Conservation (phyloP, 2,113 vertebrate genomes). For the Phrynosoma platyrhinos region DNA sequence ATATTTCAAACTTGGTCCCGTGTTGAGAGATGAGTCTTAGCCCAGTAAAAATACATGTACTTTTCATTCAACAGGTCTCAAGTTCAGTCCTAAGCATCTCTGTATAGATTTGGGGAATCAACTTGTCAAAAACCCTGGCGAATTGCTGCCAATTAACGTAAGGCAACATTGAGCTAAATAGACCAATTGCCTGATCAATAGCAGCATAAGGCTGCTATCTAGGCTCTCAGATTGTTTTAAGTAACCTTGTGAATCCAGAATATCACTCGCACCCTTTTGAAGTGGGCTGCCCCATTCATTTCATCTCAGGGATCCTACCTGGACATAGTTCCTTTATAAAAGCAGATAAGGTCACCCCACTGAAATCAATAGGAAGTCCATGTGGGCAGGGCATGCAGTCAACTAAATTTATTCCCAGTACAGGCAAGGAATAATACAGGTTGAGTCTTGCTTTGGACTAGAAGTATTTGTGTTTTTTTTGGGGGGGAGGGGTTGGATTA, state of each 20-base stretch:
- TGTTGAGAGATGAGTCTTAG: not conserved
- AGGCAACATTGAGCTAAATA: not conserved
- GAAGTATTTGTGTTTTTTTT: too few relatives aligned
- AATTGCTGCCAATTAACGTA: not conserved
- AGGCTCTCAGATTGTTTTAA: not conserved
- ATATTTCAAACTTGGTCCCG: not conserved
- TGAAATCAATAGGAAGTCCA: not conserved
- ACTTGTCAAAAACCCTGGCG: not conserved
- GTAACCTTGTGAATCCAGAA: not conserved
- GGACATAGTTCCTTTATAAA: not conserved
- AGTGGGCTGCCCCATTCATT: not conserved
- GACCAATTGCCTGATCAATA: not conserved
- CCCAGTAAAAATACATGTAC: not conserved
- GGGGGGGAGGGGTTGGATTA: too few relatives aligned
- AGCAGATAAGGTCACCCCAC: not conserved
- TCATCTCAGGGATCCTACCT: not conserved
- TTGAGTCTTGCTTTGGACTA: too few relatives aligned
- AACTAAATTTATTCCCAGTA: not conserved
- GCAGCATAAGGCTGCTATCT: not conserved
- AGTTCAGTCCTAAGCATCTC: not conserved
- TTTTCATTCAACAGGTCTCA: not conserved
- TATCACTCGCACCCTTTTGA: not conserved
- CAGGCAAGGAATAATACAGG: not conserved
- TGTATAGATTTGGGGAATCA: not conserved
- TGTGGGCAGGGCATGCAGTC: not conserved